phyloP scores from a whole-genome alignment of 2,113 vertebrate genomes.

The Pseudonaja textilis region DNA sequence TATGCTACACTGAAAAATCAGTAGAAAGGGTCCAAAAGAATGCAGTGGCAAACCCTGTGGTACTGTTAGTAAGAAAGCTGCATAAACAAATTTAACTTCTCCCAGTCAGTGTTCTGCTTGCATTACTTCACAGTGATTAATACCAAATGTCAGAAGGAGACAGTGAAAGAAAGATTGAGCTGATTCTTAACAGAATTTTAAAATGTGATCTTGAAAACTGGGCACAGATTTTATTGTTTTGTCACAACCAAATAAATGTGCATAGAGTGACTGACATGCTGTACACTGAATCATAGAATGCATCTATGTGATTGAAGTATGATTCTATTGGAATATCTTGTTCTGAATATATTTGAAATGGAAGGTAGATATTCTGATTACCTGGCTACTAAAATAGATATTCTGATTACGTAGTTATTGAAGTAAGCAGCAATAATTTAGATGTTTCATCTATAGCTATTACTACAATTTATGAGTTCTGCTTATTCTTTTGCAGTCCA shows the following conservation, averaged over 20 bases:
- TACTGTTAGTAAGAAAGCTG: neutral
- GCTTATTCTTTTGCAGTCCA: constrained; percentile 64
- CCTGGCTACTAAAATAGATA: neutral
- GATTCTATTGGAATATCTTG: neutral
- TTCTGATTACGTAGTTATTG: neutral
- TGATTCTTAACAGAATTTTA: neutral
- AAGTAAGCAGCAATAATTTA: neutral
- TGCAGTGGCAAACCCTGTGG: neutral
- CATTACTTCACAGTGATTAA: neutral
- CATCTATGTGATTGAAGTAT: neutral
- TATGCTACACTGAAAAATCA: neutral
- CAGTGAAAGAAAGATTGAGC: neutral
- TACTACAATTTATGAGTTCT: constrained; percentile 15
- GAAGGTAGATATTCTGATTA: neutral
- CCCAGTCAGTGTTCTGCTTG: neutral
- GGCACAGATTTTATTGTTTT: neutral
- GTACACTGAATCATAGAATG: neutral
- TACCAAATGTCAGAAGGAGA: neutral
- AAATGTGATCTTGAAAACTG: neutral
- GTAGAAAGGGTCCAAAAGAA: neutral
- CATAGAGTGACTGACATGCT: neutral
- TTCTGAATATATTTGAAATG: neutral
- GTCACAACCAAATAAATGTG: neutral
- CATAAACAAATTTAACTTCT: neutral
- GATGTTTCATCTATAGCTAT: neutral